Evolutionary conservation across 1,140 invertebrate genomes (phyloP).

Genomic region (Brachionus manjavacas): DNA sequence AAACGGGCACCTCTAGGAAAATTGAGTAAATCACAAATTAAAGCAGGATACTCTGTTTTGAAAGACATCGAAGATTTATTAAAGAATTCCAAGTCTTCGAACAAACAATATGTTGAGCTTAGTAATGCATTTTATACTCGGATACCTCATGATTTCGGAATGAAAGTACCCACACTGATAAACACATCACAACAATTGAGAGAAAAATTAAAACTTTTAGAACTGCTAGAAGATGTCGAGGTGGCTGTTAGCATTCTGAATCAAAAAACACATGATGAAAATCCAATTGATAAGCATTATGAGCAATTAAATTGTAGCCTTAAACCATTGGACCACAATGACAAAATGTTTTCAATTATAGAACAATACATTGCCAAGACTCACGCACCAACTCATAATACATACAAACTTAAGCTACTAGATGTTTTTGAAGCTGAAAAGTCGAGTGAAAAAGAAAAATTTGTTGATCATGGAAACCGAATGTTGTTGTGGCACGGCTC

Average conservation of each 20-base stretch:
- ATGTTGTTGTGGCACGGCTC: conserved; percentile 94
- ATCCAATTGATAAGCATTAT: conserved; percentile 81
- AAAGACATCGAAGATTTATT: conserved; percentile 71
- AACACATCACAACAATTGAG: conserved; percentile 59
- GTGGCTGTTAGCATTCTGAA: conserved; percentile 79
- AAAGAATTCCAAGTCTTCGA: background rate
- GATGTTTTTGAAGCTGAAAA: conserved; percentile 66
- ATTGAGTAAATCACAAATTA: conserved; percentile 81
- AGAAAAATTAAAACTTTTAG: conserved; percentile 79
- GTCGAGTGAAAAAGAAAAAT: conserved; percentile 73
- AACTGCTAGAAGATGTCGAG: conserved; percentile 86
- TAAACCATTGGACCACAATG: conserved; percentile 45
- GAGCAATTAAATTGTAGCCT: conserved; percentile 78
- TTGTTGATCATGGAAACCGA: conserved; percentile 69
- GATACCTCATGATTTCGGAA: conserved; percentile 88
- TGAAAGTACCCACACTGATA: conserved; percentile 72
- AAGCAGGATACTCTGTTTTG: conserved; percentile 75
- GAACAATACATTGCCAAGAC: conserved; percentile 76
- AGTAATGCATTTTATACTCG: conserved; percentile 88
- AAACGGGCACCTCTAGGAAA: conserved; percentile 97
- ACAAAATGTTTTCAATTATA: conserved; percentile 71
- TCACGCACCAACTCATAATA: conserved; percentile 74
- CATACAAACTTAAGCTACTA: conserved; percentile 70
- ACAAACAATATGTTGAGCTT: conserved; percentile 64
- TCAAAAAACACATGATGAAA: conserved; percentile 56